Evolutionary conservation across 2,888 invertebrate genomes (phyloP).

Genomic region (Dendrolimus houi): DNA sequence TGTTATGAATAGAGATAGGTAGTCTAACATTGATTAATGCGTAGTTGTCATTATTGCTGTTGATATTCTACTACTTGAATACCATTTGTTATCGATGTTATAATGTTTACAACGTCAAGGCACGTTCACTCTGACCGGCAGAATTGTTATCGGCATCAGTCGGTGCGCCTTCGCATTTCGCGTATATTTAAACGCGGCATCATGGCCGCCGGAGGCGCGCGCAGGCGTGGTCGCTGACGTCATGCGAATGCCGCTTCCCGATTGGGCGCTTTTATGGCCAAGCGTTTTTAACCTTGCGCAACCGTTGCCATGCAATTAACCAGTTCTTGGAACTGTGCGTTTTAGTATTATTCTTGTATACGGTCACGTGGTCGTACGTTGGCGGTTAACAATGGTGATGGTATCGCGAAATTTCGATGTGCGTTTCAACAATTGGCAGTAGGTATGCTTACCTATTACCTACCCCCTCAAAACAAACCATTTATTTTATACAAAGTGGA

Average conservation of each 20-base stretch:
- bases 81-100: conserved; percentile 11
- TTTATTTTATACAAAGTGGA: too few relatives aligned
- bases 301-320: conserved; percentile 57
- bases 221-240: conserved; percentile 74
- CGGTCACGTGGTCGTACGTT: conserved; percentile 21
- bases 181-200: conserved; percentile 43
- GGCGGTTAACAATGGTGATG: conserved; percentile 5
- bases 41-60: too few relatives aligned
- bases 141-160: conserved; percentile 24
- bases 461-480: too few relatives aligned
- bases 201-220: conserved; percentile 68
- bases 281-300: conserved; percentile 65
- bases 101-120: conserved; percentile 2
- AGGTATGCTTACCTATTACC: too few relatives aligned
- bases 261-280: conserved; percentile 53
- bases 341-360: conserved; percentile 51
- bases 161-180: conserved; percentile 20
- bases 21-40: too few relatives aligned
- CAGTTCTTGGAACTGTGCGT: conserved; percentile 14
- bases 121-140: background rate
- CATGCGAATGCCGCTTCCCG: conserved; percentile 36
- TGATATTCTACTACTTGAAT: background rate
- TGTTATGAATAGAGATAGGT: too few relatives aligned
- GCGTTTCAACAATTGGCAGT: too few relatives aligned
- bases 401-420: background rate